Conservation (phyloP, 2,113 vertebrate genomes). For the Gallinago jamesoni region DNA sequence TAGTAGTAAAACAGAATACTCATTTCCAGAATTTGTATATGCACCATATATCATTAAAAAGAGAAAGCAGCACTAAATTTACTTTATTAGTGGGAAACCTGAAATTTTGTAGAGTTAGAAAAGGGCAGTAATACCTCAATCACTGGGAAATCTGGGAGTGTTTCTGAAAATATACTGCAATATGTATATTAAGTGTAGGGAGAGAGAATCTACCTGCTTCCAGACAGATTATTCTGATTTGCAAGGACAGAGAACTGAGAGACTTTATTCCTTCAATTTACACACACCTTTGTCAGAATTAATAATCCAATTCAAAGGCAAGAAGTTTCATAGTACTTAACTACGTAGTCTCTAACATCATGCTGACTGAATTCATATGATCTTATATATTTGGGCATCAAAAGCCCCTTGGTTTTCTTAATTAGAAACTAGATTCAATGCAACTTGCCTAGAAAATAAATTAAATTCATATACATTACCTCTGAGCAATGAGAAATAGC, state of each 20-base stretch:
- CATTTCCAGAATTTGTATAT: background rate
- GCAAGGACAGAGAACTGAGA: background rate
- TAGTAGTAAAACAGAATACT: background rate
- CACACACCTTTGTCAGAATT: constrained; percentile 5
- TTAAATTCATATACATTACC: constrained; percentile 1
- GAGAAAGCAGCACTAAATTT: background rate
- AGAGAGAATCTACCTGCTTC: background rate
- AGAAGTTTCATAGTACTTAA: background rate
- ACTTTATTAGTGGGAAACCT: background rate
- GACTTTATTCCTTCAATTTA: background rate
- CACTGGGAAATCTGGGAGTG: background rate
- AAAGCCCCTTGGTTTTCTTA: constrained; percentile 23
- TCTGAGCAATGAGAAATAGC: constrained; percentile 39
- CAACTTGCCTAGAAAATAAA: constrained; percentile 40
- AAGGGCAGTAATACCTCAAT: background rate
- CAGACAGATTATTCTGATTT: constrained; percentile 6
- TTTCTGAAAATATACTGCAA: background rate
- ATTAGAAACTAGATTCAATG: constrained; percentile 41
- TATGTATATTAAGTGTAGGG: background rate
- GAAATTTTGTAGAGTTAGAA: background rate
- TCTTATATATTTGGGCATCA: background rate
- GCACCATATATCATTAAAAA: background rate
- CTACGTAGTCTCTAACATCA: background rate
- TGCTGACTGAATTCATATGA: background rate
- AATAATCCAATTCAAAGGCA: background rate